Base-by-base conservation (phyloP, 2,113 vertebrate species). In the Alaudala cheleensis region DNA sequence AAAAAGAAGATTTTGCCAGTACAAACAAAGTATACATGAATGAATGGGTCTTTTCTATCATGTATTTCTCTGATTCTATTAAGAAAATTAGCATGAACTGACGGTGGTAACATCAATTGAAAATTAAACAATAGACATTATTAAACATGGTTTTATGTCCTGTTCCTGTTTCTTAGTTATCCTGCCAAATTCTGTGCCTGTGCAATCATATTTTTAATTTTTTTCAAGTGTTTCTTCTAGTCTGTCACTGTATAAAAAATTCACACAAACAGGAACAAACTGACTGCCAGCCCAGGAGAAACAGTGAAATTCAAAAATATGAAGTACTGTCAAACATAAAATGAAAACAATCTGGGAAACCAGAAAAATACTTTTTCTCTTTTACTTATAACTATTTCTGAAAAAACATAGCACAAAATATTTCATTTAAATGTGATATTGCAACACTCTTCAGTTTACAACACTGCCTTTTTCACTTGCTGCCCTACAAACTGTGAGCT, bases 261-360 rank as follows among this genome's bases (percentile, higher is more conserved):
- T 86, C 39, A 77, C 54, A 81, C 67, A 39, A 95, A 94, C 9
- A 56, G n/a, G n/a, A 95, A 92, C 20, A 66, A 92, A 83, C 39
- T 70, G 71, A 92, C 92, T 88, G 82, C 58, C 61, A 86, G 67
- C 22, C 72, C 76, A 93, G 44, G 44, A 93, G 65, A 86, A 96
- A 88, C 13, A 70, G 54, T 64, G 47, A 85, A 88, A 95, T 24
- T 31, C 29, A 95, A 95, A 90, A 93, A 81, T 44, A 83, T 3
- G 14, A 93, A 95, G 60, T 34, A 66, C 34, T 57, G 64, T 81
- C 76, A 88, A 70, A 88, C 14, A 42, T 25, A 49, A 15, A 61
- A 80, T 29, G 28, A 60, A 93, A 86, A 71, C 40, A 90, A 81
- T 26, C 40, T 61, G 56, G 58, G 51, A 93, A 83, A 92, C 13